These are phyloP conservation scores for Zaprionus lachaisei DNA, from an alignment of 1,140 invertebrate genomes.

Conservation along the genomic window DNA sequence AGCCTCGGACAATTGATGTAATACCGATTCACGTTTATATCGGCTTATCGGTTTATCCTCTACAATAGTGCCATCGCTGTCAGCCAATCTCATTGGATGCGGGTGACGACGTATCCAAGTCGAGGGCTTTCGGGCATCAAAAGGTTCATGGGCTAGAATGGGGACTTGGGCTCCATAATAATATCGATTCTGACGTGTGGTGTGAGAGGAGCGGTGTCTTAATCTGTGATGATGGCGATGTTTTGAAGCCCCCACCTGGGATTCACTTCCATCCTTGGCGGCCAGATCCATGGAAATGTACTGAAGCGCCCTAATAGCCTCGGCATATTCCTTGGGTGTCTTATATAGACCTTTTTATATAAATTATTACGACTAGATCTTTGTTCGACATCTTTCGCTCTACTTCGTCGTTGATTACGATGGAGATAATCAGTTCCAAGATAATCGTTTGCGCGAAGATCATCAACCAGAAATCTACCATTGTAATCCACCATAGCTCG, in stretches of 20 bases:
- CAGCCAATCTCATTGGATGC: not conserved
- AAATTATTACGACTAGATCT: too few species aligned
- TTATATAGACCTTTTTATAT: too few species aligned
- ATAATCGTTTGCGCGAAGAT: too few species aligned
- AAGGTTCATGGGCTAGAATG: slow-evolving; percentile 45
- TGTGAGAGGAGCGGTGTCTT: not conserved
- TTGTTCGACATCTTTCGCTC: too few species aligned
- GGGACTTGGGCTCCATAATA: slow-evolving; percentile 41
- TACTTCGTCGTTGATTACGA: too few species aligned
- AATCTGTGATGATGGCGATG: not conserved
- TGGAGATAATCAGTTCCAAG: too few species aligned
- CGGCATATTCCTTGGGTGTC: not conserved
- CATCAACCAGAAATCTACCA: too few species aligned
- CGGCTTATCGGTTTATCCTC: not conserved
- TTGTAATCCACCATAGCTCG: not conserved
- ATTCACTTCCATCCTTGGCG: not conserved
- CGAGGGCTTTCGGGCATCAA: slow-evolving; percentile 4
- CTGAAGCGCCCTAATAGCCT: not conserved
- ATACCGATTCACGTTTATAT: slow-evolving; percentile 20
- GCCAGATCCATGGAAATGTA: not conserved
- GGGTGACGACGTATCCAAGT: slow-evolving; percentile 62
- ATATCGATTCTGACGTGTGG: not conserved
- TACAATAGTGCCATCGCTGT: not conserved
- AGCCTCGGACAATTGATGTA: not conserved
- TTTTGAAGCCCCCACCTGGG: not conserved